These are phyloP conservation scores for Brachystomella parvula DNA, from an alignment of 1,140 invertebrate genomes.

Conservation along the genomic window DNA sequence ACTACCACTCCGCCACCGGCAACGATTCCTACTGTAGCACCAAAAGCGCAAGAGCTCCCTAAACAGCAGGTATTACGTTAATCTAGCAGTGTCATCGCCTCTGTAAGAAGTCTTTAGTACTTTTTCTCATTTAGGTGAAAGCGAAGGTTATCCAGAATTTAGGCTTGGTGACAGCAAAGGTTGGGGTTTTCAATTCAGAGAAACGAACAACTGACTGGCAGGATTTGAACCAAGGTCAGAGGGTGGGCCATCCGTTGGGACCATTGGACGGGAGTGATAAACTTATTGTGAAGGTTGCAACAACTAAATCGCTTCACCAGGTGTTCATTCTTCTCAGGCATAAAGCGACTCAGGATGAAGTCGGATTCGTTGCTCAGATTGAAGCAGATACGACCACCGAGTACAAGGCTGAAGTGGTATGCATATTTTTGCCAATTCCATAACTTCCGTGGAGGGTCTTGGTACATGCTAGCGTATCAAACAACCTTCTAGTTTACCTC, in stretches of 20 bases:
- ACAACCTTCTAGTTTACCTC: slow-evolving; percentile 4
- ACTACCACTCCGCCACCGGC: too few relatives aligned
- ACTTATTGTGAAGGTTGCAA: slow-evolving; percentile 68
- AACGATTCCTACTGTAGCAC: too few relatives aligned
- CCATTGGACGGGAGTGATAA: slow-evolving; percentile 87
- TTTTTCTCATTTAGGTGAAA: slow-evolving; percentile 45
- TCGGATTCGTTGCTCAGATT: slow-evolving; percentile 87
- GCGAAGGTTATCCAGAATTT: slow-evolving; percentile 64
- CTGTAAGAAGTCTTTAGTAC: too few relatives aligned
- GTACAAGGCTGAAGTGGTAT: slow-evolving; percentile 85
- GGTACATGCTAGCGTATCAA: too few relatives aligned
- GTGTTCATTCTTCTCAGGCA: slow-evolving; percentile 75
- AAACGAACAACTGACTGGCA: slow-evolving; percentile 44
- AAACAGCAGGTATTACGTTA: too few relatives aligned
- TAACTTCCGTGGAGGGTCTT: too few relatives aligned
- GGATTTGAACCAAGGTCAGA: slow-evolving; percentile 55
- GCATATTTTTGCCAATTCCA: too few relatives aligned
- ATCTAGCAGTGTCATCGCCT: too few relatives aligned
- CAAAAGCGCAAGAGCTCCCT: too few relatives aligned
- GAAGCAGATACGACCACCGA: slow-evolving; percentile 58
- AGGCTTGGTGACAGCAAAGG: slow-evolving; percentile 65
- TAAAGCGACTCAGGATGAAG: slow-evolving; percentile 62
- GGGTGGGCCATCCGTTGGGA: slow-evolving; percentile 59
- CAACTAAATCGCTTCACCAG: slow-evolving; percentile 83
- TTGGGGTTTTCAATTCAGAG: slow-evolving; percentile 85